Evolutionary conservation across 1,140 invertebrate species (phyloP).

Genomic region (Pentalonia nigronervosa): DNA sequence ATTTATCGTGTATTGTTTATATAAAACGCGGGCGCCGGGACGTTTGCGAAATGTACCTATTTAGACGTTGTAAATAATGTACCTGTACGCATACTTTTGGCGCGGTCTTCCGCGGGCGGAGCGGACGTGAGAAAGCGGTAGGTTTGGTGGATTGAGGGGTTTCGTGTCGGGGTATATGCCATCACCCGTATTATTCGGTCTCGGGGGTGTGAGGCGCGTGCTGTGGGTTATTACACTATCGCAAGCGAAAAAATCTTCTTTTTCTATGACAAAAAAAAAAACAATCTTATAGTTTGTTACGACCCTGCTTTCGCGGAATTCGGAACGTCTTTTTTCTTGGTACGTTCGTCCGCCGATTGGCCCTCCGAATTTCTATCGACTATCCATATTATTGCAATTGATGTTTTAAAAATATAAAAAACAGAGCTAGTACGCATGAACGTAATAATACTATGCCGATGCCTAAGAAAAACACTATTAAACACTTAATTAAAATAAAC

Average conservation of each 20-base stretch:
- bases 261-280: not conserved
- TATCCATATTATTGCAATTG: not conserved
- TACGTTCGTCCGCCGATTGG: not conserved
- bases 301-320: not conserved
- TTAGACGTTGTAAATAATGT: conserved; percentile 41
- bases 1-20: conserved; percentile 46
- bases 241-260: not conserved
- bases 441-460: too few species aligned
- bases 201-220: not conserved
- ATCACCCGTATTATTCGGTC: not conserved
- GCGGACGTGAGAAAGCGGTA: too few species aligned
- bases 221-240: not conserved
- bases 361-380: not conserved
- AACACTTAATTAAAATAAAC: too few species aligned
- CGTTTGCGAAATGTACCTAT: conserved; percentile 15
- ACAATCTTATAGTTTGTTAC: not conserved
- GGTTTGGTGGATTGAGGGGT: too few species aligned
- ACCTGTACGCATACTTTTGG: not conserved
- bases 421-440: too few species aligned
- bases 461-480: too few species aligned
- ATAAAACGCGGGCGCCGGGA: not conserved
- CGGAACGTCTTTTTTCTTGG: not conserved
- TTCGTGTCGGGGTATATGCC: not conserved
- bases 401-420: not conserved
- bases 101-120: not conserved